Conservation (phyloP, 23 tunicate species). For the Trididemnum nubilum region DNA sequence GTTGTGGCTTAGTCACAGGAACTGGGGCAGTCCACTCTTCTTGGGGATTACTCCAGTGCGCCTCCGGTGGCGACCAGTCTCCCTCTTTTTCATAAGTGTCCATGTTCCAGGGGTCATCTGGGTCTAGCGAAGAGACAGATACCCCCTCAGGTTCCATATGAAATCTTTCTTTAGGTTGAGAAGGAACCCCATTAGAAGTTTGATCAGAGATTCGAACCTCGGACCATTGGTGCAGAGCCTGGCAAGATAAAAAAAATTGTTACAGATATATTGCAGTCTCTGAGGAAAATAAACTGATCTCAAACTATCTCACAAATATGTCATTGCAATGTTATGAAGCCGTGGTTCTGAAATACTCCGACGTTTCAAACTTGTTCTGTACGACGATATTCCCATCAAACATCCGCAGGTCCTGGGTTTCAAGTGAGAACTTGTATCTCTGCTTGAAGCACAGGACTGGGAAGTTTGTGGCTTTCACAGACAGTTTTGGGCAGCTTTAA, state of each 20-base stretch:
- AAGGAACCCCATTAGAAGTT: not conserved
- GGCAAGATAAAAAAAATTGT: not conserved
- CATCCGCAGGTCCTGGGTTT: constrained; percentile 98
- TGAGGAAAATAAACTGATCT: too few relatives aligned
- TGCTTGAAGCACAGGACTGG: constrained; percentile 77
- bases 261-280: not conserved
- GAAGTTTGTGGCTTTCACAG: constrained; percentile 14
- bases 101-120: constrained; percentile 76
- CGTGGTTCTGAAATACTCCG: too few relatives aligned
- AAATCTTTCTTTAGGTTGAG: constrained; percentile 48
- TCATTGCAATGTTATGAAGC: too few relatives aligned
- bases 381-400: not conserved
- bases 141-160: constrained; percentile 74
- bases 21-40: constrained; percentile 70
- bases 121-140: constrained; percentile 30
- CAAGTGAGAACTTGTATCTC: constrained; percentile 67
- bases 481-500: too few relatives aligned
- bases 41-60: constrained; percentile 66
- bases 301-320: too few relatives aligned
- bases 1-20: constrained; percentile 34
- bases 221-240: constrained; percentile 43
- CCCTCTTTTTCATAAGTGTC: constrained; percentile 47
- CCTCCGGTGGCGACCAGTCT: constrained; percentile 77
- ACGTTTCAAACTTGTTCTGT: too few relatives aligned
- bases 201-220: constrained; percentile 33